These are phyloP conservation scores for Neomonachus schauinslandi DNA, from an alignment of 2,113 vertebrate species.

Conservation along the genomic window DNA sequence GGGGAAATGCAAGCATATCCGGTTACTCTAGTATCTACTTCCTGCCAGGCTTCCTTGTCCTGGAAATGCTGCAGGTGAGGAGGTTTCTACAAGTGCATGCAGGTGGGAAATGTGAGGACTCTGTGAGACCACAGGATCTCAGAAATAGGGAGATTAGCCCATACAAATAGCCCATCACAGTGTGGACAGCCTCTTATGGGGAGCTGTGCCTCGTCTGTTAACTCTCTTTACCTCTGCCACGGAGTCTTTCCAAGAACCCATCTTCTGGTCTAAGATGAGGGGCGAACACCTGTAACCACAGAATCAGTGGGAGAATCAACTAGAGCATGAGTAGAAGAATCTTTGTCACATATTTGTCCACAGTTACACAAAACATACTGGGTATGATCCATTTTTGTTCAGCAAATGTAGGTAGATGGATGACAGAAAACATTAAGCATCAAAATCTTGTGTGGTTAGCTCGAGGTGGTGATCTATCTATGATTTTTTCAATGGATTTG, in stretches of 20 bases:
- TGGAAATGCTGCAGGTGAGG: background rate
- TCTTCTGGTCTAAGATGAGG: background rate
- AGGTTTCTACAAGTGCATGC: background rate
- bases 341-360: background rate
- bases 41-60: background rate
- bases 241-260: background rate
- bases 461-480: background rate
- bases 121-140: background rate
- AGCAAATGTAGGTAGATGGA: background rate
- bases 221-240: background rate
- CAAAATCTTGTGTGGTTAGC: too few species aligned
- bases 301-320: background rate
- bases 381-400: background rate
- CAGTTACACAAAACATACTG: fast-evolving
- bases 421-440: background rate
- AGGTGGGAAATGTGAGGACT: background rate
- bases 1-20: background rate
- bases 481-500: background rate
- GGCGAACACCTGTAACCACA: background rate
- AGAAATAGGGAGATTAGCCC: background rate
- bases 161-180: fast-evolving
- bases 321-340: background rate
- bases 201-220: too few species aligned
- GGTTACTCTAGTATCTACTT: background rate
- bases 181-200: fast-evolving